phyloP scores from a whole-genome alignment of 1,140 invertebrate genomes.

The Reticulitermes speratus region DNA sequence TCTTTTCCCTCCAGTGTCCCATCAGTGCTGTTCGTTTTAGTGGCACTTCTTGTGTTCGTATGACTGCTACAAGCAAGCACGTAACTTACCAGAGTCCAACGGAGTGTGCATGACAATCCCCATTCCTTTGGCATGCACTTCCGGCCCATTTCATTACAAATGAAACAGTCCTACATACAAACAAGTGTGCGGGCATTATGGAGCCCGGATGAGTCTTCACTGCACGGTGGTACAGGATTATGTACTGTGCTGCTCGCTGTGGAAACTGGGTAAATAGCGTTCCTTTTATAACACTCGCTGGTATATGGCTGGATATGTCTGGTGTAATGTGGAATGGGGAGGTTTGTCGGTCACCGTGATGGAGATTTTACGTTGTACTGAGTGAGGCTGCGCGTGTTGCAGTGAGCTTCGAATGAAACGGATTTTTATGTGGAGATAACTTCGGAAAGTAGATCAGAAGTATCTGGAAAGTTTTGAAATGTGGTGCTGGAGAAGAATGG shows the following conservation, averaged over 20 bases:
- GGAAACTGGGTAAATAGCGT: background rate
- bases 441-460: no score
- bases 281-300: background rate
- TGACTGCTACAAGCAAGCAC: background rate
- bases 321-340: background rate
- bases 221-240: conserved; percentile 51
- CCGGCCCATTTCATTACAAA: conserved; percentile 27
- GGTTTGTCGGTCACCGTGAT: background rate
- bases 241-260: conserved; percentile 33
- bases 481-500: no score
- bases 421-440: background rate
- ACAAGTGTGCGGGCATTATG: conserved; percentile 34
- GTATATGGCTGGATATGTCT: background rate
- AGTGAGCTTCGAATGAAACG: background rate
- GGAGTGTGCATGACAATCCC: background rate
- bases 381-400: background rate
- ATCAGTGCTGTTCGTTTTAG: background rate
- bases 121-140: conserved; percentile 40
- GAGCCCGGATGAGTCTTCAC: background rate
- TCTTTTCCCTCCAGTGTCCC: background rate
- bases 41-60: background rate
- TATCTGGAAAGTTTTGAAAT: no score
- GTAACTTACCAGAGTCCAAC: background rate
- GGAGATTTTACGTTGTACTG: background rate
- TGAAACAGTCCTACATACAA: background rate